Percentiles rank a stretch among this genome's conserved stretches.
Conservation (phyloP, 2,113 vertebrate species). For the Pedetes capensis region DNA sequence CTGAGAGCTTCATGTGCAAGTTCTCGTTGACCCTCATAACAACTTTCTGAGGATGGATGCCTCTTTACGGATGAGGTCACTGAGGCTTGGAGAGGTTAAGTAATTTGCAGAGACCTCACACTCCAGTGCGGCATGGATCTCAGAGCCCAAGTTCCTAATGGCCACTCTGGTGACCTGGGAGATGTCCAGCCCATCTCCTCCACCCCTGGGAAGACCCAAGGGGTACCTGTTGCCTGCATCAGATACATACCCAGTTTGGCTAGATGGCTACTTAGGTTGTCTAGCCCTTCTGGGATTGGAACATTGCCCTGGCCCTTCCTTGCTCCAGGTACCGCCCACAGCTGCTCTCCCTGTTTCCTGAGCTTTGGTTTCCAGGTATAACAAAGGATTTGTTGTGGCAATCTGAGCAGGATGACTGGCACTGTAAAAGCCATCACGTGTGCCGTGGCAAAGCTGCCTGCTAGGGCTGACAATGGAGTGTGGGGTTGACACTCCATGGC, state of each 20-base stretch:
- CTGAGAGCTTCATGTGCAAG: neutral
- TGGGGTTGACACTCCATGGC: neutral
- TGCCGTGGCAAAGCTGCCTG: neutral
- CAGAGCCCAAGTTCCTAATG: neutral
- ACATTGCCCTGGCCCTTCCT: neutral
- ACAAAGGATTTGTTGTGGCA: conserved; percentile 27
- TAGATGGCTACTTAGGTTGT: neutral
- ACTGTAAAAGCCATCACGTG: neutral
- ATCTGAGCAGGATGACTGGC: neutral
- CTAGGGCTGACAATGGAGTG: neutral
- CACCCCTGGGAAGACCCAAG: neutral
- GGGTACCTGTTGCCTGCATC: neutral
- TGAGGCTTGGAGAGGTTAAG: neutral
- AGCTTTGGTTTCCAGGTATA: neutral
- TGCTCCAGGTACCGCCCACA: neutral
- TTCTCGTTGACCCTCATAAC: neutral
- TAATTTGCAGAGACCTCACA: neutral
- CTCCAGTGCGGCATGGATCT: neutral
- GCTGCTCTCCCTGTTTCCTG: neutral
- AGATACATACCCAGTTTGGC: neutral
- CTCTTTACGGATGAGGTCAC: neutral
- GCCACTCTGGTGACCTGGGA: neutral
- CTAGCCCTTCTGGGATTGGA: neutral
- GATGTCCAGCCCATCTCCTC: neutral
- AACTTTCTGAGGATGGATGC: neutral